Percentiles rank a stretch among this genome's conserved stretches.
Evolutionary conservation across 30 jellyfish, hydroid and myxozoan species (phyloP).

Genomic region (Hydra vulgaris): DNA sequence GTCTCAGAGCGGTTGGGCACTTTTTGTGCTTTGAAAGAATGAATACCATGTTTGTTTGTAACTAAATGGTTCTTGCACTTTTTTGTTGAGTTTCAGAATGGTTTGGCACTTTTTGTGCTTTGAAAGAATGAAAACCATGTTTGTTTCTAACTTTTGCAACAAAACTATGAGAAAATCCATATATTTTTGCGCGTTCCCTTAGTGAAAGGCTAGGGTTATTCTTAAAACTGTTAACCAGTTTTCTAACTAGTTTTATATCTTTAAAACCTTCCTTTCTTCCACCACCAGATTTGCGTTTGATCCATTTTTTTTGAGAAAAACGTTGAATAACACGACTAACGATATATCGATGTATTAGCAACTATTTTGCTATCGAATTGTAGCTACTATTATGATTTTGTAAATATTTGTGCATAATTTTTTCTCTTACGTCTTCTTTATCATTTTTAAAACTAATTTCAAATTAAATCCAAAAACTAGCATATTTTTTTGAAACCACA

Average conservation of each 20-base stretch:
- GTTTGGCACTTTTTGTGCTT: not conserved
- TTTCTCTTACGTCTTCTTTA: not conserved
- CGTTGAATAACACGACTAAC: not conserved
- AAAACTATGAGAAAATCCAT: not conserved
- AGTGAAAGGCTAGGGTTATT: not conserved
- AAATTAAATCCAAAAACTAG: not conserved
- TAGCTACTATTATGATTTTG: not conserved
- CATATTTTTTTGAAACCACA: not conserved
- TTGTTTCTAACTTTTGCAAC: not conserved
- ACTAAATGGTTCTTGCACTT: not conserved
- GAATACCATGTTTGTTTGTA: no score
- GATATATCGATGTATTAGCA: not conserved
- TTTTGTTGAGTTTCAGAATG: not conserved
- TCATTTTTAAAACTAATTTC: not conserved
- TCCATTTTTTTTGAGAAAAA: not conserved
- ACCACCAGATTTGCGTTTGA: not conserved
- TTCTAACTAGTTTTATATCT: not conserved
- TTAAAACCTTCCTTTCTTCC: not conserved
- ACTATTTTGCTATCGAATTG: not conserved
- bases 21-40: no score
- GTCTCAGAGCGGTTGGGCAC: no score
- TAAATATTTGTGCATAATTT: not conserved
- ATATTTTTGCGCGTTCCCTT: not conserved
- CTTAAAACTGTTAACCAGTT: not conserved
- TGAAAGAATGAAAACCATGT: not conserved